Evolutionary conservation across 2,113 vertebrate genomes (phyloP).

Genomic region (Oxyura jamaicensis): DNA sequence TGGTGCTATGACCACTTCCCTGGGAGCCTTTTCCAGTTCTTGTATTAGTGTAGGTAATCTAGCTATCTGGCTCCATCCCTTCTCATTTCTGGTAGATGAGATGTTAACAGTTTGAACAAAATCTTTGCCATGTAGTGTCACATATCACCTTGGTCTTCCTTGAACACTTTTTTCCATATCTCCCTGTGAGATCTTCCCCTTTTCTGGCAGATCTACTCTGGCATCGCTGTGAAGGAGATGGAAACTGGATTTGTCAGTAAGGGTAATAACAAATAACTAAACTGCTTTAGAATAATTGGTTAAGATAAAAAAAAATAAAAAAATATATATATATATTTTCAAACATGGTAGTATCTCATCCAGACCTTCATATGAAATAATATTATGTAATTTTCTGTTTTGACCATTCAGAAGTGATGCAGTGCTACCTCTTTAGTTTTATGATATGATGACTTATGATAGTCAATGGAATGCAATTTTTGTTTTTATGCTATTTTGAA

Average conservation of each 20-base stretch:
- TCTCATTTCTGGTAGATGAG: neutral
- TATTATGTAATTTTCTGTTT: neutral
- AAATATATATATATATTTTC: too few species aligned
- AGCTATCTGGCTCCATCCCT: neutral
- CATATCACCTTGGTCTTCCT: neutral
- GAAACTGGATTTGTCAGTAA: neutral
- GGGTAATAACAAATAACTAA: neutral
- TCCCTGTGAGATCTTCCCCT: neutral
- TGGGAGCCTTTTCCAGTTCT: too few species aligned
- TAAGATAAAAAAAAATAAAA: too few species aligned
- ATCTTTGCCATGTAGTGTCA: accelerated
- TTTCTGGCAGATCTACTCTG: neutral
- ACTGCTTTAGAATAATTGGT: neutral
- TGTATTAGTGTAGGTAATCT: neutral
- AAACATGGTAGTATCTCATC: neutral
- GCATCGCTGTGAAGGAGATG: neutral
- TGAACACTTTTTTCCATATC: neutral
- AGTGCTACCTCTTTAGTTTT: neutral
- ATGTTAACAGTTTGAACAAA: neutral
- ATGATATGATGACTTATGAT: neutral
- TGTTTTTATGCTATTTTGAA: neutral
- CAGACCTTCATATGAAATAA: neutral
- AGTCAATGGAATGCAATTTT: neutral
- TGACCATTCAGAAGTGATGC: neutral
- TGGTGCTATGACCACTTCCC: too few species aligned